These are phyloP conservation scores for Epinephelus fuscoguttatus DNA, from an alignment of 2,113 vertebrate species.

Conservation along the genomic window DNA sequence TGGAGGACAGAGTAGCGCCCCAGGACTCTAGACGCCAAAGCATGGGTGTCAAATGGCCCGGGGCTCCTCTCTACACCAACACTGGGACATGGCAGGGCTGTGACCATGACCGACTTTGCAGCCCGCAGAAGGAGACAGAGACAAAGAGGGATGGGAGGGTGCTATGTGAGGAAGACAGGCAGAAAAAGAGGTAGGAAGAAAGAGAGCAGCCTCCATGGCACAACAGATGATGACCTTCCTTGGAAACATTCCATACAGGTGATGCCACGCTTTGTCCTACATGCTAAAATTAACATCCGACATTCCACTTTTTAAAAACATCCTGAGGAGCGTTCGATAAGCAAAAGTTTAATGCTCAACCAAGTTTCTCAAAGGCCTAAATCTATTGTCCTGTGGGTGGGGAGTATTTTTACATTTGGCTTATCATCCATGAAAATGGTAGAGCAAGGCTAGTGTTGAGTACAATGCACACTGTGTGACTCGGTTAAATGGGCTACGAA, in stretches of 20 bases:
- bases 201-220: slow-evolving; percentile 61
- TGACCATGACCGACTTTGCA: slow-evolving; percentile 85
- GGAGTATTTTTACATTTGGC: slow-evolving; percentile 69
- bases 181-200: slow-evolving; percentile 55
- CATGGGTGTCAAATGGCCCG: slow-evolving; percentile 77
- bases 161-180: slow-evolving; percentile 60
- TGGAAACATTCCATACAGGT: slow-evolving; percentile 73
- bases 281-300: slow-evolving; percentile 75
- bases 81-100: slow-evolving; percentile 71
- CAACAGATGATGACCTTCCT: slow-evolving; percentile 75
- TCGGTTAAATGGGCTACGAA: slow-evolving; percentile 67
- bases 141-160: slow-evolving; percentile 73
- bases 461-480: slow-evolving; percentile 70
- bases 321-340: slow-evolving; percentile 34
- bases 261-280: slow-evolving; percentile 77
- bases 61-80: slow-evolving; percentile 63
- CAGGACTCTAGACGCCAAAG: slow-evolving; percentile 76
- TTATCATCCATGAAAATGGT: slow-evolving; percentile 68
- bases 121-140: slow-evolving; percentile 76
- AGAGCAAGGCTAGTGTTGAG: slow-evolving; percentile 69
- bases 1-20: slow-evolving; percentile 76
- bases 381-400: slow-evolving; percentile 60
- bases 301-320: slow-evolving; percentile 61
- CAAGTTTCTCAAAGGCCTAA: slow-evolving; percentile 45
- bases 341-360: slow-evolving; percentile 59